Conservation (phyloP, 2,797 vertebrate species). For the Pangasius krempfi region DNA sequence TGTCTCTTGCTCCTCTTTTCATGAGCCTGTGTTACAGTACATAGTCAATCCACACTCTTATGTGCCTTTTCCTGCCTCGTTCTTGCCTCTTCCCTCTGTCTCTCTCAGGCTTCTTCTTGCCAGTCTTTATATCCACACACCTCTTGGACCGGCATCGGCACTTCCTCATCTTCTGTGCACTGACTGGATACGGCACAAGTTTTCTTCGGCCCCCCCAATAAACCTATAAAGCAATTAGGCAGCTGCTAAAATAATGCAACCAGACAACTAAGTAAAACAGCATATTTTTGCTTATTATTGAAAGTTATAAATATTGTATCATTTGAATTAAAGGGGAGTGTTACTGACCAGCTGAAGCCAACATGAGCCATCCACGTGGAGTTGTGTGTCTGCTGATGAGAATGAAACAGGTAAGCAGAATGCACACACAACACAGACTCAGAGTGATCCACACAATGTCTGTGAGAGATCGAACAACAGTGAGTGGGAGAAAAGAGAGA, state of each 20-base stretch:
- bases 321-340: constrained; percentile 25
- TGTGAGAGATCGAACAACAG: constrained; percentile 51
- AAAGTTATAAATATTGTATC: background rate
- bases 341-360: constrained; percentile 62
- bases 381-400: constrained; percentile 58
- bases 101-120: constrained; percentile 55
- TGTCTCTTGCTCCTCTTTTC: background rate
- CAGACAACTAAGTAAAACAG: background rate
- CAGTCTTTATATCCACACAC: constrained; percentile 64
- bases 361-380: constrained; percentile 59
- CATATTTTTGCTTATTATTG: background rate
- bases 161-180: constrained; percentile 56
- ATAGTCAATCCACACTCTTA: constrained; percentile 45
- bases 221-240: constrained; percentile 19
- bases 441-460: constrained; percentile 55
- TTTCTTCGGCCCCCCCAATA: constrained; percentile 44
- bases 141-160: constrained; percentile 73
- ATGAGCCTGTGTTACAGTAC: background rate
- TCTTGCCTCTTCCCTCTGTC: background rate
- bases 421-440: constrained; percentile 60
- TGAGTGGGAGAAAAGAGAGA: constrained; percentile 52
- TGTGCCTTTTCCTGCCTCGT: constrained; percentile 35
- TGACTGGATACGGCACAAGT: background rate
- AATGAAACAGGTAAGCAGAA: constrained; percentile 59
- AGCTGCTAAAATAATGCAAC: constrained; percentile 3